A percentile compares a stretch with the other conserved stretches of the same genome.
Evolutionary conservation across 2,797 vertebrate genomes (phyloP).

Genomic region (Pangasius djambal): DNA sequence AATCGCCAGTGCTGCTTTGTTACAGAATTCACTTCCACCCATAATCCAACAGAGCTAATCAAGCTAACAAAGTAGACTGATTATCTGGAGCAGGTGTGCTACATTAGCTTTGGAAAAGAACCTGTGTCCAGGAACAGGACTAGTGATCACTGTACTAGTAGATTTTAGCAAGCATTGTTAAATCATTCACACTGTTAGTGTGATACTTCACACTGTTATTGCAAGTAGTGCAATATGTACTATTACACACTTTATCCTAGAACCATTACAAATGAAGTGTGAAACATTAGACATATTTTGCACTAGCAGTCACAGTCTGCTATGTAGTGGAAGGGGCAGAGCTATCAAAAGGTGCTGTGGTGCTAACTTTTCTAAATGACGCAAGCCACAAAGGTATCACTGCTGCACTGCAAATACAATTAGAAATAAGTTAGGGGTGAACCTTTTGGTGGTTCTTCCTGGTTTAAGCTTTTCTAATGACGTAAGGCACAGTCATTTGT

Average conservation of each 20-base stretch:
- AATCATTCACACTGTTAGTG: neutral
- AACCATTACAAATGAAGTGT: constrained; percentile 11
- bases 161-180: neutral
- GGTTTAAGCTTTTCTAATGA: neutral
- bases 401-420: neutral
- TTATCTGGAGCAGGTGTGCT: neutral
- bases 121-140: neutral
- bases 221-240: neutral
- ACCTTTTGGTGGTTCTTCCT: neutral
- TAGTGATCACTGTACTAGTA: neutral
- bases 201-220: neutral
- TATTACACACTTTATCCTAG: neutral
- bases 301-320: neutral
- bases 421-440: neutral
- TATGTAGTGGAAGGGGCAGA: neutral
- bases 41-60: constrained; percentile 1
- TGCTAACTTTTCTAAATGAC: neutral
- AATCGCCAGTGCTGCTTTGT: neutral
- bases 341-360: neutral
- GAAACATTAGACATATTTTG: neutral
- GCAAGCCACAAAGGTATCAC: neutral
- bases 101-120: neutral
- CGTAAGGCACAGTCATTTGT: neutral
- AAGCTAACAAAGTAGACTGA: neutral
- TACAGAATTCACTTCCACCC: neutral